Percentiles rank a stretch among this genome's conserved stretches.
phyloP scores from a whole-genome alignment of 1,140 invertebrate genomes.

The Drosophila sproati region DNA sequence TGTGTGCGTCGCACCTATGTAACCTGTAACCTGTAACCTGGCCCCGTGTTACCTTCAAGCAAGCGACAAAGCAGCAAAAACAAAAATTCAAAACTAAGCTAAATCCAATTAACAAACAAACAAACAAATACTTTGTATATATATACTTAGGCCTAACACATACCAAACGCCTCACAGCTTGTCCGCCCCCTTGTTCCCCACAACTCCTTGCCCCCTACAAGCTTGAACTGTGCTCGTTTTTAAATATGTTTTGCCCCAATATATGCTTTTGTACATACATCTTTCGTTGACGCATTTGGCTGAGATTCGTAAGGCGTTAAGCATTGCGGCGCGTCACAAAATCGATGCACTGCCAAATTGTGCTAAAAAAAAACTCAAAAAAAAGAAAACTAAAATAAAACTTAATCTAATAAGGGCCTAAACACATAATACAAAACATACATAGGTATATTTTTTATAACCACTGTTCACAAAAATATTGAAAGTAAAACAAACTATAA shows the following conservation, averaged over 20 bases:
- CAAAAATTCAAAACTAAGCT: constrained; percentile 26
- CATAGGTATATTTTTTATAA: constrained; percentile 72
- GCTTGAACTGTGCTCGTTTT: constrained; percentile 25
- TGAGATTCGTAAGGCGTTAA: constrained; percentile 55
- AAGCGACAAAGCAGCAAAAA: constrained; percentile 54
- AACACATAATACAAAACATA: constrained; percentile 42
- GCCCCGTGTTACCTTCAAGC: constrained; percentile 77
- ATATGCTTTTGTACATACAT: constrained; percentile 64
- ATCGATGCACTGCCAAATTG: constrained; percentile 70
- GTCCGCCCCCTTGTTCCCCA: not conserved
- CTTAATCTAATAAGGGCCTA: constrained; percentile 57
- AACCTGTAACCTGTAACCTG: constrained; percentile 73
- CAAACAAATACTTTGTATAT: constrained; percentile 62
- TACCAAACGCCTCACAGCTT: constrained; percentile 11
- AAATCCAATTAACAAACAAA: constrained; percentile 17
- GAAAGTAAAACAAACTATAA: constrained; percentile 42
- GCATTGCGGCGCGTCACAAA: constrained; percentile 58
- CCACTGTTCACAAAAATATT: constrained; percentile 58
- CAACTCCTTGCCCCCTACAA: constrained; percentile 33
- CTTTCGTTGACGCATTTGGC: constrained; percentile 59
- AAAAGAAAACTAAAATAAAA: constrained; percentile 1
- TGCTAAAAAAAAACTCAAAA: constrained; percentile 27
- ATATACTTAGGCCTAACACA: constrained; percentile 66
- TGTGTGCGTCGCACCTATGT: constrained; percentile 48
- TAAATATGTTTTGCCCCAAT: constrained; percentile 7